Conservation (phyloP, 2,113 vertebrate genomes). For the Gallinago media region DNA sequence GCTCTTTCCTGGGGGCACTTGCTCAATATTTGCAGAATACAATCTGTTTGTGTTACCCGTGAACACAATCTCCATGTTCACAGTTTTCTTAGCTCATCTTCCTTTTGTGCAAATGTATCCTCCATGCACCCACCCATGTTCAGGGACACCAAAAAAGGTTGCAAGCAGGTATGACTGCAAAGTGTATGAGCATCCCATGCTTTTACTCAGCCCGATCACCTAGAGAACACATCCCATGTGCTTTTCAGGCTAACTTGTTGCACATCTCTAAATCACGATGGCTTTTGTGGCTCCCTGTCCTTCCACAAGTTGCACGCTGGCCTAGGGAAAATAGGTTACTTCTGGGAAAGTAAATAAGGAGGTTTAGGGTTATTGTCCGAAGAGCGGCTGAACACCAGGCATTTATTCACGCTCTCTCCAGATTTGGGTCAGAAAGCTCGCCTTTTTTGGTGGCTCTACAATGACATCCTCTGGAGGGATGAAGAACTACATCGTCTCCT, state of each 20-base stretch:
- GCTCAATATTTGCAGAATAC: not conserved
- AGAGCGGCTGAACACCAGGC: not conserved
- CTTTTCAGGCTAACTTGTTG: constrained; percentile 1
- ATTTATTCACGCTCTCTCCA: not conserved
- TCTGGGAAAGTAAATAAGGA: not conserved
- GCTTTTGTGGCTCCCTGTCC: not conserved
- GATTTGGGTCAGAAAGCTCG: not conserved
- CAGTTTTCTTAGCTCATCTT: not conserved
- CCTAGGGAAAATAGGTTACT: not conserved
- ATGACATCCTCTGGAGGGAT: constrained; percentile 70
- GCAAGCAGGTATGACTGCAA: not conserved
- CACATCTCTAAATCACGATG: not conserved
- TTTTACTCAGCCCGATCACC: not conserved
- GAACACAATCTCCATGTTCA: not conserved
- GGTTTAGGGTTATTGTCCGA: not conserved
- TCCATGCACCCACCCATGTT: not conserved
- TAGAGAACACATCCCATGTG: not conserved
- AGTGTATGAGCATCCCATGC: accelerated
- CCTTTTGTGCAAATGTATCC: not conserved
- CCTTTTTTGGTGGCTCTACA: constrained; percentile 36
- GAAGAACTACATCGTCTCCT: not conserved
- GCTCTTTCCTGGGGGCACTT: not conserved
- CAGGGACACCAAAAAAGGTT: not conserved
- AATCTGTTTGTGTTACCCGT: not conserved
- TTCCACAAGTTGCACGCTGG: not conserved